These are phyloP conservation scores for Noctua comes DNA, from an alignment of 2,888 invertebrate species.

Conservation along the genomic window DNA sequence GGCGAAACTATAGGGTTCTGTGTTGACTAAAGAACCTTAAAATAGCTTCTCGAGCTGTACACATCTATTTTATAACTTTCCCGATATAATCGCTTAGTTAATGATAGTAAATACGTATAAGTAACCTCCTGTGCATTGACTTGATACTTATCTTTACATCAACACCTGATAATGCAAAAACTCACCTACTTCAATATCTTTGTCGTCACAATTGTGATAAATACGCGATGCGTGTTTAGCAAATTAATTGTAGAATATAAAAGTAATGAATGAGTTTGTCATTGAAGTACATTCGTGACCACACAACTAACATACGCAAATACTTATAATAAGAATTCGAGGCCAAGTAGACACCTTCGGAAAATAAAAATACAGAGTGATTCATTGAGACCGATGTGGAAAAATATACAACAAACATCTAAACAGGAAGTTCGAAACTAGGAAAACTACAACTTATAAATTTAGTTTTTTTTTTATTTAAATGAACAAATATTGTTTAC, in stretches of 20 bases:
- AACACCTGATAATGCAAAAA: slow-evolving; percentile 32
- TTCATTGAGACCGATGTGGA: not conserved
- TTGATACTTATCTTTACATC: slow-evolving; percentile 42
- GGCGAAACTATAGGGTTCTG: not conserved
- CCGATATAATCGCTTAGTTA: slow-evolving; percentile 9
- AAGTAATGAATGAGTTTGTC: slow-evolving; percentile 20
- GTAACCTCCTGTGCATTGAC: slow-evolving; percentile 7
- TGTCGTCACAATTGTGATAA: slow-evolving; percentile 46
- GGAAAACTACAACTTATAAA: not conserved
- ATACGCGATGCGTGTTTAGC: slow-evolving; percentile 31
- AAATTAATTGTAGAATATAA: slow-evolving; percentile 20
- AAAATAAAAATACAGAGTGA: slow-evolving; percentile 9
- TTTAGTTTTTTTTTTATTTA: not conserved
- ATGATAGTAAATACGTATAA: slow-evolving; percentile 23
- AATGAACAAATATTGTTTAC: not conserved
- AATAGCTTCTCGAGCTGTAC: not conserved
- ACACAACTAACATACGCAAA: slow-evolving; percentile 15
- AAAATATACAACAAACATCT: not conserved
- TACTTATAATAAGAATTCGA: slow-evolving; percentile 27
- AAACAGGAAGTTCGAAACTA: not conserved
- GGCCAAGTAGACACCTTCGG: not conserved
- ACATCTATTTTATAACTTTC: slow-evolving; percentile 2
- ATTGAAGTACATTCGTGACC: slow-evolving; percentile 26
- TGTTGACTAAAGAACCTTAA: not conserved
- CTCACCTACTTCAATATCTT: slow-evolving; percentile 43